These are phyloP conservation scores for Leucania comma DNA, from an alignment of 2,888 invertebrate genomes.

Conservation along the genomic window DNA sequence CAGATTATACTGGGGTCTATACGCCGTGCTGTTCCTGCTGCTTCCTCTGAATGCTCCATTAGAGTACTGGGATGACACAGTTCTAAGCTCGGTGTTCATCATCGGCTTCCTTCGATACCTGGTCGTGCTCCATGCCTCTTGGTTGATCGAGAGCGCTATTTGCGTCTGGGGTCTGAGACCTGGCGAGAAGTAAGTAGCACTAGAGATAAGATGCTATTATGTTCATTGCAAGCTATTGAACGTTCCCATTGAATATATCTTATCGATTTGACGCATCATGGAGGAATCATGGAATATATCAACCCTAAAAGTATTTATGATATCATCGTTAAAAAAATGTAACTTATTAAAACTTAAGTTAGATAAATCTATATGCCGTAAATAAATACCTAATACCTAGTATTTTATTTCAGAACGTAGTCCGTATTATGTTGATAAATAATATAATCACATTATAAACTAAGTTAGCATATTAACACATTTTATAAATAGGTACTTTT, in stretches of 20 bases:
- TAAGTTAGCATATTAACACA: too few relatives aligned
- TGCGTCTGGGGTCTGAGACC: slow-evolving; percentile 93
- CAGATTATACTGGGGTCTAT: slow-evolving; percentile 94
- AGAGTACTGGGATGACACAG: slow-evolving; percentile 94
- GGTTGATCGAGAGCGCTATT: slow-evolving; percentile 94
- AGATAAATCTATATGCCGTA: too few relatives aligned
- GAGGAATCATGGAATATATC: not conserved
- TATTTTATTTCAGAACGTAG: too few relatives aligned
- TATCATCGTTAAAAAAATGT: too few relatives aligned
- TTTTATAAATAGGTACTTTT: too few relatives aligned
- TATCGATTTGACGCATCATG: not conserved
- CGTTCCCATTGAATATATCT: not conserved
- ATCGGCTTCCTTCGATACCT: slow-evolving; percentile 93
- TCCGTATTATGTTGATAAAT: too few relatives aligned
- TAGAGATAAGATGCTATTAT: too few relatives aligned
- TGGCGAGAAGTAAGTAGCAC: slow-evolving; percentile 92
- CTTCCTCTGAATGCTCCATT: slow-evolving; percentile 94
- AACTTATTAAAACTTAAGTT: too few relatives aligned
- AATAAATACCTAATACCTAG: too few relatives aligned
- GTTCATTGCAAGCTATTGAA: not conserved
- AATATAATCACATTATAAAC: too few relatives aligned
- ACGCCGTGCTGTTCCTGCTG: slow-evolving; percentile 91
- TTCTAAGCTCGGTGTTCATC: slow-evolving; percentile 91
- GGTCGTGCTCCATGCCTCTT: slow-evolving; percentile 92
- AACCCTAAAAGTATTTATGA: too few relatives aligned